Conservation (phyloP, 2,888 invertebrate genomes). For the Oligia latruncula region DNA sequence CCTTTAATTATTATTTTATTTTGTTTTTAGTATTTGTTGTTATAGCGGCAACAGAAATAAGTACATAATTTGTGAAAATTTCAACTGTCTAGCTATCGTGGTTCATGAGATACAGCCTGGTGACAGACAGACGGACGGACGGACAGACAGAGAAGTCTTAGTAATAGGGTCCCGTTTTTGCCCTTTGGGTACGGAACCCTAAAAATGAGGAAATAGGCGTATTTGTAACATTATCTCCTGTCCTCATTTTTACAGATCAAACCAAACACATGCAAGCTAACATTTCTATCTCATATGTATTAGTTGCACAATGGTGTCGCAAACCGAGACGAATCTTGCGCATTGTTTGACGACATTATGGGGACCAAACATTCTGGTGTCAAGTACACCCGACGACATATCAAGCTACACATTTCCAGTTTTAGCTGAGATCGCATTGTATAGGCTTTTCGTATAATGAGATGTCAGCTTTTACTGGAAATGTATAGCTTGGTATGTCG, state of each 20-base stretch:
- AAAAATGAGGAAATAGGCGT: slow-evolving; percentile 49
- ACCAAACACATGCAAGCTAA: slow-evolving; percentile 71
- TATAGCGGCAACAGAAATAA: too few species aligned
- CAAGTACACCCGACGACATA: slow-evolving; percentile 22
- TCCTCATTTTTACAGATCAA: slow-evolving; percentile 68
- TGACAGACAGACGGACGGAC: too few species aligned
- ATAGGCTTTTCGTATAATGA: background rate
- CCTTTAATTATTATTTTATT: too few species aligned
- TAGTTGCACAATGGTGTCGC: slow-evolving; percentile 80
- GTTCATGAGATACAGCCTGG: too few species aligned
- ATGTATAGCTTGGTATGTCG: background rate
- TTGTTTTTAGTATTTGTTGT: too few species aligned
- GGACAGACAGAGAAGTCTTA: too few species aligned
- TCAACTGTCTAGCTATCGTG: too few species aligned
- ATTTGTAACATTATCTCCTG: slow-evolving; percentile 65
- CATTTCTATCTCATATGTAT: slow-evolving; percentile 66
- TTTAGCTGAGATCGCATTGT: background rate
- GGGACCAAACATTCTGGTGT: slow-evolving; percentile 65
- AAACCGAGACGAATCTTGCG: slow-evolving; percentile 79
- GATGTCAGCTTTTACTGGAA: background rate
- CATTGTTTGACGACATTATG: slow-evolving; percentile 81
- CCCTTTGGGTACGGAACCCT: too few species aligned
- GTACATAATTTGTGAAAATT: too few species aligned
- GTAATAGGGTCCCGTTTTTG: too few species aligned
- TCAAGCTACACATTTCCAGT: background rate